Base-by-base conservation (phyloP, 2,797 vertebrate species). In the Calcarius lapponicus region DNA sequence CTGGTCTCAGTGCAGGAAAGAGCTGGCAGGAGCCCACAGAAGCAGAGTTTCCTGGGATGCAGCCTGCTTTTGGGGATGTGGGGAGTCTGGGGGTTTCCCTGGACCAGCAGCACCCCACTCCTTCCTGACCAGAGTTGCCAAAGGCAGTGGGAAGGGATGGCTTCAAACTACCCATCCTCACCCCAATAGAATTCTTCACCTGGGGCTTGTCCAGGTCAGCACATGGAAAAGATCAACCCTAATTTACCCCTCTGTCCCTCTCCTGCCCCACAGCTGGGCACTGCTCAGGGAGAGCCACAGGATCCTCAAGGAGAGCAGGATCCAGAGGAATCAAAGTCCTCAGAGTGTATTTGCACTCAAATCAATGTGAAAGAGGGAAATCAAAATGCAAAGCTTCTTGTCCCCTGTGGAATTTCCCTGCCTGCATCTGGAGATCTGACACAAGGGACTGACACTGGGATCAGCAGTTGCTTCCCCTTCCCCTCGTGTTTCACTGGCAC, bases 391-490 rank as follows among this genome's bases (percentile, higher is more conserved):
- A 69, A 82, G 11, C 43, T 86, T 54, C 64, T 91, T 69, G 38
- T 36, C 17, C 31, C 34, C 28, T 17, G 10, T 26, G 17, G 12
- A 93, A n/a, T 25, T 64, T 64, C 69, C 54, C 58, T 64, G 64
- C 65, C 62, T 60, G 36, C 0, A 0, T 65, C 76, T 53, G 69
- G 53, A 71, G 50, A 91, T 29, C 12, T 0, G 0, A 32, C 53
- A 54, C 19, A 13, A 84, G 40, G 38, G 25, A 22, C n/a, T 15
- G 19, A n/a, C 69, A 21, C 16, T 14, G 51, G 1, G 1, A 36
- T 70, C 64, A 80, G 56, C 9, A 45, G 32, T 13, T 64, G 36
- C 54, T 85, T 67, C 40, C n/a, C 53, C 48, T 75, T 72, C 56
- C 58, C 19, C 50, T 94, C 1, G 0, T 32, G 56, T 62, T 40